phyloP scores from a whole-genome alignment of 30 jellyfish, hydroid and myxozoan genomes.

The Nemopilema nomurai region DNA sequence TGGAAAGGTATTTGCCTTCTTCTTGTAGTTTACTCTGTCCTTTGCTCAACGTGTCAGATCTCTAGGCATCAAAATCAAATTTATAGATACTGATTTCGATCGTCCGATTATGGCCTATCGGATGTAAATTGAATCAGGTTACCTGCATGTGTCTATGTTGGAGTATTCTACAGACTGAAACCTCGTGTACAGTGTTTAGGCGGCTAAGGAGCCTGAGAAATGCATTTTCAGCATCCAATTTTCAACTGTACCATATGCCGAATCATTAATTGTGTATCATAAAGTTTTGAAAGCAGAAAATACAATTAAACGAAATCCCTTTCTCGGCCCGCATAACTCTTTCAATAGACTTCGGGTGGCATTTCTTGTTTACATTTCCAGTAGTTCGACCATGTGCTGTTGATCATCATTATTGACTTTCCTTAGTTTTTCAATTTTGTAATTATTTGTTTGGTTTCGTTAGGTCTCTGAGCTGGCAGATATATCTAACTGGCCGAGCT shows the following conservation, averaged over 20 bases:
- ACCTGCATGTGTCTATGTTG: neutral
- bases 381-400: neutral
- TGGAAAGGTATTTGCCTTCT: conserved; percentile 33
- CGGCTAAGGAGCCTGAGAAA: neutral
- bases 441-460: neutral
- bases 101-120: neutral
- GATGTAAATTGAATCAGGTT: neutral
- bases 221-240: neutral
- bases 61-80: neutral
- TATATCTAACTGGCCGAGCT: conserved; percentile 90
- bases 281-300: neutral
- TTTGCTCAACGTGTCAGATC: neutral
- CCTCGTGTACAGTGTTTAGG: neutral
- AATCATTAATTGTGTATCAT: neutral
- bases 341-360: conserved; percentile 16
- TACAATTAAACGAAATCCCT: neutral
- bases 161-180: neutral
- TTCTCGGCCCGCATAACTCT: neutral
- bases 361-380: conserved; percentile 14
- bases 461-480: conserved; percentile 81
- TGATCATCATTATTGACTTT: neutral
- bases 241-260: neutral
- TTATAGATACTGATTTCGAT: neutral
- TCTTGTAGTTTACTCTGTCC: neutral
- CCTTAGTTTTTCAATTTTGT: neutral